Conservation (phyloP, 2,888 invertebrate genomes). For the Geotrupes spiniger region DNA sequence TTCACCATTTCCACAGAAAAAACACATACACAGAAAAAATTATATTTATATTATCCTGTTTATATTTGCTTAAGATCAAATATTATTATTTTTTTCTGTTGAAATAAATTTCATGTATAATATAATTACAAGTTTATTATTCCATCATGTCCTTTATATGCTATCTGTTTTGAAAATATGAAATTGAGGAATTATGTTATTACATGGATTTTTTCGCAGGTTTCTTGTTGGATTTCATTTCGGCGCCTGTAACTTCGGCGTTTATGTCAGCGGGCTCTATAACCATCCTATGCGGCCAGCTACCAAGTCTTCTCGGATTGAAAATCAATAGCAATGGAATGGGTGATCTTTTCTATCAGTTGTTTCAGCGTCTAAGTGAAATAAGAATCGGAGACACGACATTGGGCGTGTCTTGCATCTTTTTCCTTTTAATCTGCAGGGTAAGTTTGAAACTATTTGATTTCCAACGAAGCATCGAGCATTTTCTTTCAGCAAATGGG, state of each 20-base stretch:
- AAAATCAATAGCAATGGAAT: slow-evolving; percentile 67
- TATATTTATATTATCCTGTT: too few relatives aligned
- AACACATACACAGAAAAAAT: too few relatives aligned
- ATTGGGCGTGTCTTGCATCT: slow-evolving; percentile 65
- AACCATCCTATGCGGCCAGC: slow-evolving; percentile 72
- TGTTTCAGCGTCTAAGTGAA: slow-evolving; percentile 51
- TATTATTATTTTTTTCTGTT: too few relatives aligned
- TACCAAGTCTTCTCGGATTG: slow-evolving; percentile 72
- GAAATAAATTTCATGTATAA: too few relatives aligned
- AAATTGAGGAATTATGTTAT: too few relatives aligned
- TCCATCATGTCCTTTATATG: too few relatives aligned
- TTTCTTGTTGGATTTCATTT: slow-evolving; percentile 81
- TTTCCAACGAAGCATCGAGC: too few relatives aligned
- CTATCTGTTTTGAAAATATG: too few relatives aligned
- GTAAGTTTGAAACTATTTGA: slow-evolving; percentile 60
- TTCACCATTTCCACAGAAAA: too few relatives aligned
- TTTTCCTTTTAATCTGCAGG: slow-evolving; percentile 63
- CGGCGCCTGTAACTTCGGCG: slow-evolving; percentile 77
- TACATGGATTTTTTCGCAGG: too few relatives aligned
- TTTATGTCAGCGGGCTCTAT: slow-evolving; percentile 83
- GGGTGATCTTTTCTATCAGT: slow-evolving; percentile 57
- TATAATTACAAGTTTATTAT: too few relatives aligned
- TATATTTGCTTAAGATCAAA: too few relatives aligned
- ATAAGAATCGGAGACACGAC: slow-evolving; percentile 61
- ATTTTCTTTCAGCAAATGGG: slow-evolving; percentile 58